These are phyloP conservation scores for Solen grandis DNA, from an alignment of 1,140 invertebrate species.

Conservation along the genomic window DNA sequence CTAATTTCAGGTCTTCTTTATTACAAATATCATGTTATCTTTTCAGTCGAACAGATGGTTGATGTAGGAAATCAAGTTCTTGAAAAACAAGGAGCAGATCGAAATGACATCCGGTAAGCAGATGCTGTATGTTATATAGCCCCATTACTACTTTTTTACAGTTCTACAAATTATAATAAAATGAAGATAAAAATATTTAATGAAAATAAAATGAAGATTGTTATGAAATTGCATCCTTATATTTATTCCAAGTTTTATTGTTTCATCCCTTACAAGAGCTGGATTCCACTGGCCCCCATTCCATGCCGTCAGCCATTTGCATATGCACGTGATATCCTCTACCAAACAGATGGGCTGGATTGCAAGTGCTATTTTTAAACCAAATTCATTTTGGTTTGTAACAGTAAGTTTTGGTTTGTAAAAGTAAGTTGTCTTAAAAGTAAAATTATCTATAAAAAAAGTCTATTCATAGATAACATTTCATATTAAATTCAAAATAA, in stretches of 20 bases:
- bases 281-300: conserved; percentile 97
- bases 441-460: too few species aligned
- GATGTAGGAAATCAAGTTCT: conserved; percentile 83
- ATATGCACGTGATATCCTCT: conserved; percentile 93
- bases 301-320: conserved; percentile 90
- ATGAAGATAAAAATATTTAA: too few species aligned
- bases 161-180: too few species aligned
- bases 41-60: conserved; percentile 85
- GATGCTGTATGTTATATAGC: background rate
- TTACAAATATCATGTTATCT: conserved; percentile 59
- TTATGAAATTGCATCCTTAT: too few species aligned
- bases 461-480: too few species aligned
- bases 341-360: conserved; percentile 88
- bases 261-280: too few species aligned
- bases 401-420: too few species aligned
- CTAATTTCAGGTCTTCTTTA: background rate
- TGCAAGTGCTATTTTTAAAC: conserved; percentile 86
- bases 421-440: too few species aligned
- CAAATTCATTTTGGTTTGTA: conserved; percentile 91
- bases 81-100: conserved; percentile 79
- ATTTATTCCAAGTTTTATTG: too few species aligned
- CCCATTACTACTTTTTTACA: background rate
- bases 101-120: conserved; percentile 60
- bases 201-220: too few species aligned
- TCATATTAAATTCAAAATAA: too few species aligned